A percentile compares a stretch with the other conserved stretches of the same genome.
phyloP scores from a whole-genome alignment of 2,888 invertebrate species.

The Homarus gammarus region DNA sequence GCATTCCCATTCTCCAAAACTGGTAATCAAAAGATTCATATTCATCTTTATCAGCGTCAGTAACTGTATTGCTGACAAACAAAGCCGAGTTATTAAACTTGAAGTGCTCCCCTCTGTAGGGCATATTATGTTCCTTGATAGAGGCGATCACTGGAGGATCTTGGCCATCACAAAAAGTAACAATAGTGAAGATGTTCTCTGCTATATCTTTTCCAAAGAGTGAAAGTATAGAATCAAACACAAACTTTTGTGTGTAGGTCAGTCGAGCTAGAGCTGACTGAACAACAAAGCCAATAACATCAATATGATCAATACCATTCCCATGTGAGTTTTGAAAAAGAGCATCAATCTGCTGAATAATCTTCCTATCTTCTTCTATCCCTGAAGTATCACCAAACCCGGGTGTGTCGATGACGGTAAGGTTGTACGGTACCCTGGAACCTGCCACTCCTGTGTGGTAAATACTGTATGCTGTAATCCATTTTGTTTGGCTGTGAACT shows the following conservation, averaged over 20 bases:
- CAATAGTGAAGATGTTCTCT: not conserved
- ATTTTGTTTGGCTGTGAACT: conserved; percentile 1
- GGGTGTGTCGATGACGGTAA: conserved; percentile 42
- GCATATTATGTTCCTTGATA: conserved; percentile 5
- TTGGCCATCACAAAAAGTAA: conserved; percentile 34
- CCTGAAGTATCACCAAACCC: conserved; percentile 28
- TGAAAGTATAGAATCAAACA: conserved; percentile 29
- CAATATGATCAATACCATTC: conserved; percentile 15
- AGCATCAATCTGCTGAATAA: not conserved
- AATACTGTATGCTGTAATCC: conserved; percentile 19
- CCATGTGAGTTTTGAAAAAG: not conserved
- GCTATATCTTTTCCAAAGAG: conserved; percentile 32
- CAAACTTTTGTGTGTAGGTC: conserved; percentile 5
- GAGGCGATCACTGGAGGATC: conserved; percentile 13
- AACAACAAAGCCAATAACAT: conserved; percentile 36
- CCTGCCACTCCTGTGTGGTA: conserved; percentile 16
- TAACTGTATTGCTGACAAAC: not conserved
- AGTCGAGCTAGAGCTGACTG: conserved; percentile 18
- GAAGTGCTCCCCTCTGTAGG: conserved; percentile 13
- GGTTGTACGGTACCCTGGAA: not conserved
- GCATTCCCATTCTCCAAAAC: conserved; percentile 24
- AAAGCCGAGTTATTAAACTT: conserved; percentile 46
- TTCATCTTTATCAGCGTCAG: not conserved
- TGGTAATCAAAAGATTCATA: not conserved
- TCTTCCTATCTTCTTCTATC: not conserved